phyloP scores from a whole-genome alignment of 2,113 vertebrate species.

The Campylomormyrus numenius region DNA sequence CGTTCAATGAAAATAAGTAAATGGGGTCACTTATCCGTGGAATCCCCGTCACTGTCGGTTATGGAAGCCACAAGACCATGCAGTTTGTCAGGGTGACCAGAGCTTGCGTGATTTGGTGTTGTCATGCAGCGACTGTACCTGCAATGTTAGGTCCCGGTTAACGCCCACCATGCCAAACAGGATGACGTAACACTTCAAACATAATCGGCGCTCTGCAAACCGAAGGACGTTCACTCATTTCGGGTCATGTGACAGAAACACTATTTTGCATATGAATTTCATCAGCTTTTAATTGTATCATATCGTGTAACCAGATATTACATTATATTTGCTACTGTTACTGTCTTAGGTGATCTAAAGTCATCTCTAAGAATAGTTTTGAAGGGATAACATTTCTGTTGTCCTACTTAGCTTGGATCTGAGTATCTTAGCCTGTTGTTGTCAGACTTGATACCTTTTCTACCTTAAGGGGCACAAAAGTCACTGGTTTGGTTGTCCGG shows the following conservation, averaged over 20 bases:
- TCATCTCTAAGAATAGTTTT: not conserved
- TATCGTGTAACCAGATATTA: not conserved
- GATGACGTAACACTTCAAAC: not conserved
- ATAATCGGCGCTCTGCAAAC: not conserved
- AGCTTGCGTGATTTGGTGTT: conserved; percentile 6
- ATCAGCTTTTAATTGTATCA: not conserved
- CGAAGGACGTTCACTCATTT: not conserved
- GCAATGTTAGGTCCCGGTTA: conserved; percentile 25
- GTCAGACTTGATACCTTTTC: not conserved
- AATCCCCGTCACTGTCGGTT: conserved; percentile 61
- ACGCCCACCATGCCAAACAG: conserved; percentile 24
- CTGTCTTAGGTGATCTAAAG: not conserved
- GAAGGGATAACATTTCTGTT: not conserved
- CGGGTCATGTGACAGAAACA: not conserved
- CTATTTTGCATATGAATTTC: not conserved
- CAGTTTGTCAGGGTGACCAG: conserved; percentile 45
- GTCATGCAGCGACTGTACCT: conserved; percentile 15
- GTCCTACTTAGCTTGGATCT: not conserved
- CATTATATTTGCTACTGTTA: not conserved
- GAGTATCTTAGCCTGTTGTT: not conserved
- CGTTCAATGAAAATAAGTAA: conserved; percentile 45
- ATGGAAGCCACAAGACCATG: conserved; percentile 37
- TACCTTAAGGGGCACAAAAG: not conserved
- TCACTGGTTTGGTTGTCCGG: not conserved
- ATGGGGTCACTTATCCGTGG: conserved; percentile 42